A percentile compares a stretch with the other conserved stretches of the same genome.
These are phyloP conservation scores for Poecilia velifera DNA, from an alignment of 2,797 vertebrate genomes.

Conservation along the genomic window DNA sequence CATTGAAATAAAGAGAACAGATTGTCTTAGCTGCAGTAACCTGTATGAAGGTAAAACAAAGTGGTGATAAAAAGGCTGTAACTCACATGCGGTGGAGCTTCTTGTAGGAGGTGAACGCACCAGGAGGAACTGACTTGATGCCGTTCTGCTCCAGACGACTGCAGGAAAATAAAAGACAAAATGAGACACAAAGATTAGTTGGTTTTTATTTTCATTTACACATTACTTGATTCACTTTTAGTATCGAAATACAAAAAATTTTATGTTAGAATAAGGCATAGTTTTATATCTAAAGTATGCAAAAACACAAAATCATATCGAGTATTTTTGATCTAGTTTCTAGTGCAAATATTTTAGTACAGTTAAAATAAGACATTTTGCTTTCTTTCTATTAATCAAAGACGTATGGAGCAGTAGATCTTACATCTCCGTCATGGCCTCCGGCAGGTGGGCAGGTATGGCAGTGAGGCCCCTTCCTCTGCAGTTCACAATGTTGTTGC, in stretches of 20 bases:
- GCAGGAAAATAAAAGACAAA: constrained; percentile 3
- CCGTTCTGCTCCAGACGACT: constrained; percentile 97
- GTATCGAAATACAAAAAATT: background rate
- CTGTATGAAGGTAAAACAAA: background rate
- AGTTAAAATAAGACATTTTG: background rate
- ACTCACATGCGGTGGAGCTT: constrained; percentile 96
- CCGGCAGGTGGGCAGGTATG: constrained; percentile 91
- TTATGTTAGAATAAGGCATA: background rate
- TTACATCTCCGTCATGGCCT: constrained; percentile 95
- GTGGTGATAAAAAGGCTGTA: background rate
- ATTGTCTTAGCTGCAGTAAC: background rate
- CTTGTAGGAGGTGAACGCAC: constrained; percentile 95
- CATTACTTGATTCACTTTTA: background rate
- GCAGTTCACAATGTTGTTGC: constrained; percentile 91
- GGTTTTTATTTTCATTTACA: background rate
- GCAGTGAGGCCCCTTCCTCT: constrained; percentile 90
- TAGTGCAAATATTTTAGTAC: background rate
- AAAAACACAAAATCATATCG: no score
- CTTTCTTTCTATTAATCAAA: background rate
- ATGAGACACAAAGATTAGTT: background rate
- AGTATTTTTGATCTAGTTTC: background rate
- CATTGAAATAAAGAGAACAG: background rate
- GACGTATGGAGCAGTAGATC: constrained; percentile 31
- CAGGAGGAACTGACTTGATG: constrained; percentile 95
- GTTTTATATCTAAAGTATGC: background rate